Percentiles rank a stretch among this genome's conserved stretches.
Evolutionary conservation across 1,140 invertebrate species (phyloP).

Genomic region (Galleria mellonella): DNA sequence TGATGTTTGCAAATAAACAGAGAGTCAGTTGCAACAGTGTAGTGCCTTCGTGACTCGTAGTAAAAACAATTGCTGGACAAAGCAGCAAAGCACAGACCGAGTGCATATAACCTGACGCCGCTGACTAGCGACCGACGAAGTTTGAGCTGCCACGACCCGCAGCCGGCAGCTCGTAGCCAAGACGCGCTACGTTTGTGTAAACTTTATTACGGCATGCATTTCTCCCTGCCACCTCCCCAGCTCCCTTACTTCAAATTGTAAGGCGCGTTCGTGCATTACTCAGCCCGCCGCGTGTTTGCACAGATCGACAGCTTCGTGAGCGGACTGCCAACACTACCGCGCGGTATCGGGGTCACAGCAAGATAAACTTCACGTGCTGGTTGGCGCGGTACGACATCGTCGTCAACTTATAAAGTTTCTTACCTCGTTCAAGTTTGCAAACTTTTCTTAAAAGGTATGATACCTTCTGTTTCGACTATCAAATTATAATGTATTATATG

Average conservation of each 20-base stretch:
- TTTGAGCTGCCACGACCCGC: background rate
- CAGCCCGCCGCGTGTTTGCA: conserved; percentile 56
- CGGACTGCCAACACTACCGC: conserved; percentile 41
- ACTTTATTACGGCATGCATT: conserved; percentile 60
- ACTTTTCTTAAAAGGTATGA: too few species aligned
- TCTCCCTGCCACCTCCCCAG: conserved; percentile 23
- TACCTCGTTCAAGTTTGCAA: conserved; percentile 19
- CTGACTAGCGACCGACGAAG: conserved; percentile 3
- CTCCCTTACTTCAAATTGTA: conserved; percentile 42
- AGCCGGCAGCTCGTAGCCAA: conserved; percentile 21
- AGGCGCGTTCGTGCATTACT: conserved; percentile 57
- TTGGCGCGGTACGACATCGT: background rate
- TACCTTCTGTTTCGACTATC: too few species aligned
- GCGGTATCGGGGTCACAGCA: conserved; percentile 45
- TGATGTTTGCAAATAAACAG: conserved; percentile 48
- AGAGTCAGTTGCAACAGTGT: conserved; percentile 43
- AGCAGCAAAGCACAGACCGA: conserved; percentile 30
- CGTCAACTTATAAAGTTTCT: conserved; percentile 28
- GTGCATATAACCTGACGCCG: conserved; percentile 44
- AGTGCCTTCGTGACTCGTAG: conserved; percentile 55
- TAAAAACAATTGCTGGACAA: conserved; percentile 54
- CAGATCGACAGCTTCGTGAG: conserved; percentile 58
- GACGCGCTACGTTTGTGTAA: conserved; percentile 55
- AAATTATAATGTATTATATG: too few species aligned
- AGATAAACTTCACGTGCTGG: conserved; percentile 27